Percentiles rank a stretch among this genome's conserved stretches.
These are phyloP conservation scores for Syndactyla subalaris DNA, from an alignment of 2,797 vertebrate genomes.

Conservation along the genomic window DNA sequence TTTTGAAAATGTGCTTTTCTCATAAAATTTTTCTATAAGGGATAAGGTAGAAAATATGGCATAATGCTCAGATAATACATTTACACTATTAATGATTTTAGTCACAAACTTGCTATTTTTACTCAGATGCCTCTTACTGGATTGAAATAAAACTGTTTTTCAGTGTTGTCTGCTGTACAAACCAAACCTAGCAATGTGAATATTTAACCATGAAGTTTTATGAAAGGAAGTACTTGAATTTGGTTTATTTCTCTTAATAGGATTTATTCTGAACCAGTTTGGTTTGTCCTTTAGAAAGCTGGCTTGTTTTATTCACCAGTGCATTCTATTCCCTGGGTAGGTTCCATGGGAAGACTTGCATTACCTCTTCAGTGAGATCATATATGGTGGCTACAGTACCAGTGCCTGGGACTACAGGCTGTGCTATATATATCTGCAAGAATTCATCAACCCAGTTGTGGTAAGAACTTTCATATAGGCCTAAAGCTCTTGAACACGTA, in stretches of 20 bases:
- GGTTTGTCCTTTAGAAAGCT: neutral
- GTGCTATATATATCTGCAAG: slow-evolving; percentile 82
- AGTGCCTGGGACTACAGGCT: slow-evolving; percentile 82
- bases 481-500: neutral
- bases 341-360: slow-evolving; percentile 85
- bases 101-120: neutral
- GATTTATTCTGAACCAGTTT: neutral
- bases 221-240: neutral
- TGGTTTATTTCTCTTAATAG: neutral
- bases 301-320: neutral
- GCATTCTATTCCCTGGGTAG: slow-evolving; percentile 46
- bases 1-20: slow-evolving; percentile 20
- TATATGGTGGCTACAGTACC: slow-evolving; percentile 85
- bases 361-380: slow-evolving; percentile 86
- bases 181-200: neutral
- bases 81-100: neutral
- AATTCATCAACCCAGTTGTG: slow-evolving; percentile 83
- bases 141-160: neutral
- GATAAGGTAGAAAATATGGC: neutral
- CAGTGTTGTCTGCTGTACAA: neutral
- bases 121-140: neutral
- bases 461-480: slow-evolving; percentile 64
- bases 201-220: neutral
- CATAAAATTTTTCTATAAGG: neutral
- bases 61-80: neutral